Percentiles rank a stretch among this genome's conserved stretches.
Conservation (phyloP, 2,888 invertebrate genomes). For the Tachina grossa region DNA sequence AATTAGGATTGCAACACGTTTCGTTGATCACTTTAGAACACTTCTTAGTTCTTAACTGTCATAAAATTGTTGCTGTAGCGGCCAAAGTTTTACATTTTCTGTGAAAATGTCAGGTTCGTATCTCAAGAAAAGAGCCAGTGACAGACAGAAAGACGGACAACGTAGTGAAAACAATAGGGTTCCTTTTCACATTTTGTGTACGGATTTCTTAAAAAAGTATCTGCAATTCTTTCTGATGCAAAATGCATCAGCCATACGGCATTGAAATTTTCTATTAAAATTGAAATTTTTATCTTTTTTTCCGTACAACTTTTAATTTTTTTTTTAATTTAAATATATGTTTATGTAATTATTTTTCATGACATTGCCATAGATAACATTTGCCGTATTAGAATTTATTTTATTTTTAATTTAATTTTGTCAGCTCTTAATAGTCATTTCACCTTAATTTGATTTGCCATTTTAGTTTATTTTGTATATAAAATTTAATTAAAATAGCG, state of each 20-base stretch:
- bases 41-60: too few relatives aligned
- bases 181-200: too few relatives aligned
- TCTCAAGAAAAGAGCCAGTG: too few relatives aligned
- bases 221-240: background rate
- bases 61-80: too few relatives aligned
- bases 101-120: too few relatives aligned
- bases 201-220: too few relatives aligned
- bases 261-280: too few relatives aligned
- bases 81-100: too few relatives aligned
- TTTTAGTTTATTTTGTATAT: constrained; percentile 27
- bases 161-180: too few relatives aligned
- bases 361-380: background rate
- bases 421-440: constrained; percentile 22
- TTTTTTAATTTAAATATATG: background rate
- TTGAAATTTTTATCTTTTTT: background rate
- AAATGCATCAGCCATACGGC: background rate
- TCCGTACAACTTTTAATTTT: background rate
- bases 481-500: constrained; percentile 60
- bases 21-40: too few relatives aligned
- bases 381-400: constrained; percentile 1
- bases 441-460: constrained; percentile 43
- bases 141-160: too few relatives aligned
- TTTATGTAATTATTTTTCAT: constrained; percentile 7
- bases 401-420: constrained; percentile 12
- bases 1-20: too few relatives aligned